Evolutionary conservation across 2,888 invertebrate species (phyloP), one percentile per base, ranked within the genome.

Genomic region (Eilema griseolum): DNA sequence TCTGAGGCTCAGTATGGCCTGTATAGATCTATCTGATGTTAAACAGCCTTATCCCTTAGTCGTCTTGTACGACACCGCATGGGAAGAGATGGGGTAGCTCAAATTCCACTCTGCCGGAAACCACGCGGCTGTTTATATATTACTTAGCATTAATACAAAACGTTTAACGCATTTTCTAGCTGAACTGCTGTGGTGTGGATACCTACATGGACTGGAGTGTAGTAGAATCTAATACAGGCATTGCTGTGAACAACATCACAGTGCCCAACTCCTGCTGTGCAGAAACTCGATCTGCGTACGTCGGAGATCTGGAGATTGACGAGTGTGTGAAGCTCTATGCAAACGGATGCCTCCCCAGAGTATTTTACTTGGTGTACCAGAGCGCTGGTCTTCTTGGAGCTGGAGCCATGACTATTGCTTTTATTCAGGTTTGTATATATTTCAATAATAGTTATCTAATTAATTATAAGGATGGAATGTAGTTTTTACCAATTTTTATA

Each of bases 391-490:
- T 97, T 67, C 91, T 97, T 74, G 97, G 97, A 4, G 97, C 97
- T 66, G 98, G 97, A 7, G 97, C 97, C 7, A 95, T 97, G 83
- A 97, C 97, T n/a, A 97, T 98, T 72, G 97, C 97, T 11, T 96
- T 98, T 83, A 97, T 98, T 75, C 98, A 98, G 96, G 97, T 97
- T 87, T 73, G 82, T 83, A 72, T 62, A 24, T 52, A 46, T n/a
- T 46, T 12, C 5, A 14, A 10, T 52, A n/a, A 8, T 20, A 5
- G 16, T 33, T 33, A 8, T 7, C 31, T 33, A 33, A 33, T 3
- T 28, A 28, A 28, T 28, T 4, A 4, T 28, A 28, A 5, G 28
- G 5, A 33, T 28, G 28, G 5, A 28, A 28, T 28, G 28, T 28
- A 28, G 3, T 28, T 28, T 5, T 28, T 28, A 28, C 33, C 8